Evolutionary conservation across 2,113 vertebrate genomes (phyloP), one percentile per base, ranked within the genome.

Genomic region (Phrynocephalus versicolor): DNA sequence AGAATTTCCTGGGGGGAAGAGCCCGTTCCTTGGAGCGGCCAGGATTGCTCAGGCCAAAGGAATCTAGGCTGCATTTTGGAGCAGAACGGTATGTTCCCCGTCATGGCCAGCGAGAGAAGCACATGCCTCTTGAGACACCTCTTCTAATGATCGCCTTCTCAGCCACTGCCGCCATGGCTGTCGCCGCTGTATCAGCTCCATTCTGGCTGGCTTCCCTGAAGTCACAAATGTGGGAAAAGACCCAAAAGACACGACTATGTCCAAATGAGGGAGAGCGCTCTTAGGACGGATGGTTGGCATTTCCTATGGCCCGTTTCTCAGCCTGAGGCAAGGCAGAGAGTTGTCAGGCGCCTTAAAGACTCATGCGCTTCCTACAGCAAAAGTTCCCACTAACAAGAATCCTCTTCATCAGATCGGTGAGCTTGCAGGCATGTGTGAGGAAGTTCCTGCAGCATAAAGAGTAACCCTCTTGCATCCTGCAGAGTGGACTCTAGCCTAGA

Each of bases 201-300:
- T 8, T 12, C 12, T 71, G 82, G 45, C 57, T 58, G 33, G 16
- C 72, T 0, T 2, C 25, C 25, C 41, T 30, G 18, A 14, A 77
- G 37, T 35, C 0, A 0, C 23, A 37, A 37, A 3, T 30, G 1
- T 55, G 27, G 85, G 86, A 65, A 77, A n/a, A 89, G 70, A 9
- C 80, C 81, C 92, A 90, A 85, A 82, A 62, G 70, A 74, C 65
- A 90, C 70, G 35, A 33, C 65, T 57, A 41, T 84, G 85, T 14
- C 74, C 84, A 88, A 83, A 75, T n/a, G 87, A 82, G 84, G 76
- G 74, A 80, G 89, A 76, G n/a, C 62, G 21, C 72, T 10, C 60
- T 62, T 73, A 65, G 41, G 67, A 18, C 74, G 83, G 84, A 25
- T 67, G 23, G 64, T 27, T 67, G 64, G 27, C 64, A 67, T 30